Percentiles rank a stretch among this genome's conserved stretches.
These are phyloP conservation scores for Eira barbara DNA, from an alignment of 2,113 vertebrate genomes.

Conservation along the genomic window DNA sequence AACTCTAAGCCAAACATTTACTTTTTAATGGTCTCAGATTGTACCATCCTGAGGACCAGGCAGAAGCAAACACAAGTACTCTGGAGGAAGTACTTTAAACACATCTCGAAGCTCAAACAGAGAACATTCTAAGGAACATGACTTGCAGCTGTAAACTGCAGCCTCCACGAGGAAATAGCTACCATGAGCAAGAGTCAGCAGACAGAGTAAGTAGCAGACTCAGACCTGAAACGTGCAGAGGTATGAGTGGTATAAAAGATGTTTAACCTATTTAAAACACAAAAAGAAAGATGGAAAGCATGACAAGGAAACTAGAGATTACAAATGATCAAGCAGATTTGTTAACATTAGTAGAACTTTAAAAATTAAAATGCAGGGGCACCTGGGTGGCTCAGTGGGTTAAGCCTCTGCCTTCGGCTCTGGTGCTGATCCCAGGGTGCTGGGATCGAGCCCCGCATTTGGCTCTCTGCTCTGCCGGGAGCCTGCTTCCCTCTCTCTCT, in stretches of 20 bases:
- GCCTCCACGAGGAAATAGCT: background rate
- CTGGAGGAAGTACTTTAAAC: background rate
- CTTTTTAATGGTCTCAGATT: background rate
- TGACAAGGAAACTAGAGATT: background rate
- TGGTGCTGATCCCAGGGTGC: too few relatives aligned
- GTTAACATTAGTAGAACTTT: background rate
- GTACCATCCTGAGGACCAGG: background rate
- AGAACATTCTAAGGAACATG: background rate
- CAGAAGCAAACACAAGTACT: background rate
- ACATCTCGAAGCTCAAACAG: background rate
- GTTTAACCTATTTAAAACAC: background rate
- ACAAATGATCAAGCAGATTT: background rate
- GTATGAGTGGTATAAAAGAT: background rate
- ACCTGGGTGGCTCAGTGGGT: too few relatives aligned
- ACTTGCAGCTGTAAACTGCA: rapidly evolving
- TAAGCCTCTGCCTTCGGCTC: too few relatives aligned
- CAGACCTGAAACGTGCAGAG: background rate
- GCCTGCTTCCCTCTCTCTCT: too few relatives aligned
- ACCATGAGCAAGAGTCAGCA: rapidly evolving
- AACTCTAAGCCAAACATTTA: background rate
- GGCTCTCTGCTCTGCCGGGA: too few relatives aligned
- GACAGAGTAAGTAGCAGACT: background rate
- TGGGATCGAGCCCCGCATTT: too few relatives aligned
- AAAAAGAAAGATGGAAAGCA: background rate
- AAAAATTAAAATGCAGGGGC: background rate